Base-by-base conservation (phyloP, 1,140 invertebrate genomes). In the Anthonomus grandis region DNA sequence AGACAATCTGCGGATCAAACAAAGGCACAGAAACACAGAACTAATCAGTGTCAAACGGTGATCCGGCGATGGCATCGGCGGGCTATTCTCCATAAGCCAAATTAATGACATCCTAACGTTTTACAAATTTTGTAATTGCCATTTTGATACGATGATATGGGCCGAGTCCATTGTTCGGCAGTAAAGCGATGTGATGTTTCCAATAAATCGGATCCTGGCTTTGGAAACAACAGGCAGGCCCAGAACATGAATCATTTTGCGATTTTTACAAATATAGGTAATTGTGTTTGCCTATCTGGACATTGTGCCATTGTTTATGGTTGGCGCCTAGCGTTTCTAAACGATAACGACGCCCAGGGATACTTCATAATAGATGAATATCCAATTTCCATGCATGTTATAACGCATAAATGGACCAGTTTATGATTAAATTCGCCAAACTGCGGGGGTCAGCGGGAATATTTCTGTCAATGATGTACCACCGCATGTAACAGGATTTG, bases 51-150 rank as follows among this genome's bases (percentile, higher is more conserved):
- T 55, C 52, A 46, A 55, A 22, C 39, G 39, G 19, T 21, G 39
- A 53, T 45, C 21, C 39, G 39, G 19, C 17, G 39, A 53, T 45
- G 25, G 15, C n/a, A 44, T 53, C 50, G 39, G 25, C 49, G 22
- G 17, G 27, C 10, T 15, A 25, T 52, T 46, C 45, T 39, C 54
- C 46, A 48, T 31, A 56, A 49, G 44, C 54, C 54, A 56, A 56
- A 56, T 56, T 65, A 63, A 63, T 65, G 52, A 62, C 57, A 52
- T 65, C 64, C 64, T 63, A 34, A 24, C 54, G 57, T 65, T 63
- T 65, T 63, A 65, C 60, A 65, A 65, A 64, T 64, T 64, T 64
- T 64, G 56, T 60, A 65, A 65, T 65, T 65, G 60, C 54, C 53
- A 60, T 63, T 65, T 65, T 65, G 53, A 55, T 55, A 46, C 39